Percentiles rank a stretch among this genome's conserved stretches.
Conservation (phyloP, 2,113 vertebrate species). For the Rhadina sibilatrix region DNA sequence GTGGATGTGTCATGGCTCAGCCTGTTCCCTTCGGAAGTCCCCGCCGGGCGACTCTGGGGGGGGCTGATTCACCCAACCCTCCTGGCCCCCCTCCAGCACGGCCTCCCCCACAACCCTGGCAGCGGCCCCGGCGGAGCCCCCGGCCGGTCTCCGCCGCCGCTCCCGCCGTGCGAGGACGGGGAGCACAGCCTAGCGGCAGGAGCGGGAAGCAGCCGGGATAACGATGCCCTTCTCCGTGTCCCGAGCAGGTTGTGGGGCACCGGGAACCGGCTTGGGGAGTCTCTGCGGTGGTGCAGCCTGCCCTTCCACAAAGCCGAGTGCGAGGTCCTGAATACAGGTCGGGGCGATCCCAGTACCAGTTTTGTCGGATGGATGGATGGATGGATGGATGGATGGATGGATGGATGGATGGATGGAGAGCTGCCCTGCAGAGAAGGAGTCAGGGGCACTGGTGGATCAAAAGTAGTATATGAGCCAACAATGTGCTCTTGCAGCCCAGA, state of each 20-base stretch:
- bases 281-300: neutral
- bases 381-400: neutral
- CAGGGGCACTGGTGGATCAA: neutral
- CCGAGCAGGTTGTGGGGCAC: neutral
- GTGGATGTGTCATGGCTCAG: neutral
- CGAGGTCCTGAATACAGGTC: neutral
- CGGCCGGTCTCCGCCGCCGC: neutral
- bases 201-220: neutral
- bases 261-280: neutral
- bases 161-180: neutral
- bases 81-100: neutral
- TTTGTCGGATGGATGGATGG: neutral
- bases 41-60: neutral
- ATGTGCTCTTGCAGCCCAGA: neutral
- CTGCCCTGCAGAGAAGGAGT: neutral
- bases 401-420: neutral
- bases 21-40: conserved; percentile 13
- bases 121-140: neutral
- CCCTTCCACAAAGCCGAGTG: neutral
- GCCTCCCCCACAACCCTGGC: neutral
- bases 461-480: fast-evolving
- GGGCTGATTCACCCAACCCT: neutral
- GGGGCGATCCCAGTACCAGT: no score
- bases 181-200: conserved; percentile 42
- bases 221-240: fast-evolving